A percentile compares a stretch with the other conserved stretches of the same genome.
These are phyloP conservation scores for Yponomeuta plumbellus DNA, from an alignment of 2,888 invertebrate species.

Conservation along the genomic window DNA sequence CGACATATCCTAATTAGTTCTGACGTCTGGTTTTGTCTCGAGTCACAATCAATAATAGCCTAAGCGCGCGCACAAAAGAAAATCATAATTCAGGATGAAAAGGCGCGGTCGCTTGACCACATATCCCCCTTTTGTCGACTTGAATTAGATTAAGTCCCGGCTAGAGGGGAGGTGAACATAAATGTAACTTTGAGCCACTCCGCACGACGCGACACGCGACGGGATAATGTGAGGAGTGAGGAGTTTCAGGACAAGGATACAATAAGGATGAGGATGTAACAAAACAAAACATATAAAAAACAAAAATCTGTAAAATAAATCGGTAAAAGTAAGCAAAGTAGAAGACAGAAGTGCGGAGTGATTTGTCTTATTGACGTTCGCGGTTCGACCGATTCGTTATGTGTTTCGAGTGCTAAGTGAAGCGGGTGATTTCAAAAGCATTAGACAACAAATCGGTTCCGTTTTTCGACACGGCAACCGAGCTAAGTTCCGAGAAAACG, in stretches of 20 bases:
- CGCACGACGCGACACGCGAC: conserved; percentile 16
- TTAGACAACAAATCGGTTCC: conserved; percentile 26
- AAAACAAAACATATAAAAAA: conserved; percentile 1
- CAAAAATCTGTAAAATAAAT: conserved; percentile 15
- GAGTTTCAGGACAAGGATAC: background rate
- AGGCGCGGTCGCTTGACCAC: background rate
- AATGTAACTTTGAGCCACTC: conserved; percentile 14
- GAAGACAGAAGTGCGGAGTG: conserved; percentile 34
- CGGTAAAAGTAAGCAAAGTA: conserved; percentile 11
- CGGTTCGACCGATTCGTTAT: background rate
- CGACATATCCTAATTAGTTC: background rate
- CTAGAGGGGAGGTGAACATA: conserved; percentile 1
- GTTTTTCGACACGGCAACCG: conserved; percentile 46
- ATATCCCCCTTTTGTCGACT: conserved; percentile 2
- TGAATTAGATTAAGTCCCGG: conserved; percentile 3
- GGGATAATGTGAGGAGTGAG: conserved; percentile 4
- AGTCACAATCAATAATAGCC: background rate
- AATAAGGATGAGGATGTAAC: conserved; percentile 8
- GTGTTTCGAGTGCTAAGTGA: background rate
- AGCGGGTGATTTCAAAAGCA: conserved; percentile 13
- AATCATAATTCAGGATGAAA: conserved; percentile 3
- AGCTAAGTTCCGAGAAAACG: conserved; percentile 50
- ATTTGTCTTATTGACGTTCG: conserved; percentile 15
- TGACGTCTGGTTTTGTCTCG: background rate
- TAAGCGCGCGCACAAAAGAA: conserved; percentile 1